phyloP scores from a whole-genome alignment of 2,797 vertebrate genomes.

The Clarias platycephalus region DNA sequence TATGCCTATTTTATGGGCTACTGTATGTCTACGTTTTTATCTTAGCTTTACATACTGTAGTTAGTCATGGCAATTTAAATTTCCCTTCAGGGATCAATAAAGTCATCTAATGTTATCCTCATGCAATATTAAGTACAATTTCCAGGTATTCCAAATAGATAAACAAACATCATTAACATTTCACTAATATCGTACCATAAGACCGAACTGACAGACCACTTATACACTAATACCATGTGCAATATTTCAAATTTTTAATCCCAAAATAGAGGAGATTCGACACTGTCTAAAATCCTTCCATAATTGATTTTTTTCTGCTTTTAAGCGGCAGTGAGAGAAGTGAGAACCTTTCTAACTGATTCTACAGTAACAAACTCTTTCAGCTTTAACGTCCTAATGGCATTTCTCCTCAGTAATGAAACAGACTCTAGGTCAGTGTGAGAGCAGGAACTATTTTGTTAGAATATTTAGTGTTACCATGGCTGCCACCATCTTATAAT shows the following conservation, averaged over 20 bases:
- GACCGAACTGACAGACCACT: background rate
- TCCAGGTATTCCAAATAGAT: background rate
- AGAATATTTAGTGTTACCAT: background rate
- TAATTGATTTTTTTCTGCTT: background rate
- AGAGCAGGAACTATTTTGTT: background rate
- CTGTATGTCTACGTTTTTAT: too few species aligned
- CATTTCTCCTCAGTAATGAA: background rate
- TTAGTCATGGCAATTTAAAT: too few species aligned
- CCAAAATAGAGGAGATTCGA: background rate
- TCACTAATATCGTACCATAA: background rate
- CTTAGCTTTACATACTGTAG: too few species aligned
- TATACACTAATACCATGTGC: background rate
- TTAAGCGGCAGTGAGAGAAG: background rate
- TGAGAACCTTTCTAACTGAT: too few species aligned
- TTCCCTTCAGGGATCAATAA: too few species aligned
- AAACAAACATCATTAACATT: background rate
- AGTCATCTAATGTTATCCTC: too few species aligned
- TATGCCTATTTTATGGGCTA: too few species aligned
- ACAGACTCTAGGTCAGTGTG: background rate
- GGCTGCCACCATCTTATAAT: background rate
- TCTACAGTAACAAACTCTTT: background rate
- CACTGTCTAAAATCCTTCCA: background rate
- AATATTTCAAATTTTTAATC: background rate
- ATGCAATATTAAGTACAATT: background rate
- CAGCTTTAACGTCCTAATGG: background rate